These are phyloP conservation scores for Cariama cristata DNA, from an alignment of 2,113 vertebrate species.

Conservation along the genomic window DNA sequence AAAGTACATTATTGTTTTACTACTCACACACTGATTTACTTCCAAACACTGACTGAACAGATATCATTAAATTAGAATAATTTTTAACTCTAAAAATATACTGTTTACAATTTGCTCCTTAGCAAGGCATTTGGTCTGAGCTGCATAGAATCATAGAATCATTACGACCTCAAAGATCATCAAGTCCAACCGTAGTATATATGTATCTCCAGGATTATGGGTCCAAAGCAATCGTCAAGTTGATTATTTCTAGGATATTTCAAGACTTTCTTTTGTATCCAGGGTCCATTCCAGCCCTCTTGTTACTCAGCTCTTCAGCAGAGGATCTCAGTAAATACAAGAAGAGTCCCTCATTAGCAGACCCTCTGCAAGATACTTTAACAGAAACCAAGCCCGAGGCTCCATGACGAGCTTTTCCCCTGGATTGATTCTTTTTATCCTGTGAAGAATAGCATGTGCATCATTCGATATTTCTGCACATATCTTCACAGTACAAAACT, in stretches of 20 bases:
- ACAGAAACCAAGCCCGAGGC: not conserved
- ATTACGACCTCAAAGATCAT: too few species aligned
- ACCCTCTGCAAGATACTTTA: not conserved
- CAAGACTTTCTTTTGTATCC: not conserved
- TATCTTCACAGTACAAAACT: not conserved
- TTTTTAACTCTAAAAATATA: conserved; percentile 56
- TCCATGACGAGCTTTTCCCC: not conserved
- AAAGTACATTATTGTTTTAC: conserved; percentile 72
- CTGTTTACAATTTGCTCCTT: conserved; percentile 35
- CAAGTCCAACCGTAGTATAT: too few species aligned
- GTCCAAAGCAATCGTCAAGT: not conserved
- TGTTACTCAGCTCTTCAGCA: not conserved
- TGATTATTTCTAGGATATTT: not conserved
- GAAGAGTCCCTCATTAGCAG: not conserved
- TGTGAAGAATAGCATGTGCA: not conserved
- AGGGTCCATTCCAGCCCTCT: not conserved
- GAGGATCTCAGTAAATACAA: not conserved
- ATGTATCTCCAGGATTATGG: not conserved
- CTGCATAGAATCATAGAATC: too few species aligned
- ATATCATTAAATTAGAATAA: conserved; percentile 55
- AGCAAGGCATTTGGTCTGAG: not conserved
- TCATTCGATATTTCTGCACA: not conserved
- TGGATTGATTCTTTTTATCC: not conserved
- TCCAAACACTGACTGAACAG: conserved; percentile 40
- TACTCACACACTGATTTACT: conserved; percentile 63